Conservation (phyloP, 1,140 invertebrate species). For the Tetranychus urticae region DNA sequence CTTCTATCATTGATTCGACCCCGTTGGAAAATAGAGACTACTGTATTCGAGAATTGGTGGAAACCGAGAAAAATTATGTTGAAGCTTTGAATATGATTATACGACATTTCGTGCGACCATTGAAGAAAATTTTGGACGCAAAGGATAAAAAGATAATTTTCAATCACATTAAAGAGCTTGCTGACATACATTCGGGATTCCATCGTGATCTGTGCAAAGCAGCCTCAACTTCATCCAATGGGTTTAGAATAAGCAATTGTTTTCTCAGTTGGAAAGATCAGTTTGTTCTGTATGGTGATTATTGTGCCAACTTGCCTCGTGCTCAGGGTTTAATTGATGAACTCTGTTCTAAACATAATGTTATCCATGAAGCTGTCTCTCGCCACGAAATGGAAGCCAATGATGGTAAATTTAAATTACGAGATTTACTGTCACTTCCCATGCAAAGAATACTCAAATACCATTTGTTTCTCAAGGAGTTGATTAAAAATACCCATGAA, state of each 20-base stretch:
- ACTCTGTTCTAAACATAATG: slow-evolving; percentile 35
- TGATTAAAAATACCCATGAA: slow-evolving; percentile 63
- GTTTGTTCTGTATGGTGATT: slow-evolving; percentile 79
- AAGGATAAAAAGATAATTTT: slow-evolving; percentile 58
- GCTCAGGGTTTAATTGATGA: slow-evolving; percentile 54
- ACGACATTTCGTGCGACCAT: slow-evolving; percentile 24
- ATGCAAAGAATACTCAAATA: slow-evolving; percentile 97
- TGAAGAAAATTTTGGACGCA: slow-evolving; percentile 41
- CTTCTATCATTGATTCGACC: background rate
- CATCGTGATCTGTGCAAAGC: slow-evolving; percentile 43
- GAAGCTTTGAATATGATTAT: slow-evolving; percentile 72
- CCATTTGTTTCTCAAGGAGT: slow-evolving; percentile 56
- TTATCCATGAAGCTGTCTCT: slow-evolving; percentile 29
- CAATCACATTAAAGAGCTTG: slow-evolving; percentile 61
- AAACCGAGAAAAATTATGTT: slow-evolving; percentile 90
- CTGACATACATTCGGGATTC: slow-evolving; percentile 60
- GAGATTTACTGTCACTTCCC: slow-evolving; percentile 81
- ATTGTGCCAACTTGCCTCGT: slow-evolving; percentile 67
- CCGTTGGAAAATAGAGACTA: slow-evolving; percentile 62
- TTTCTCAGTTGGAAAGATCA: slow-evolving; percentile 72
- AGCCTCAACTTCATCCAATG: slow-evolving; percentile 27
- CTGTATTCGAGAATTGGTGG: slow-evolving; percentile 78
- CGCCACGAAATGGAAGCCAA: slow-evolving; percentile 42
- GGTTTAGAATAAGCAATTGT: slow-evolving; percentile 29
- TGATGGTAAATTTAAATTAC: slow-evolving; percentile 75